Evolutionary conservation across 2,888 invertebrate genomes (phyloP).

Genomic region (Lepidocyrtoides sp.): DNA sequence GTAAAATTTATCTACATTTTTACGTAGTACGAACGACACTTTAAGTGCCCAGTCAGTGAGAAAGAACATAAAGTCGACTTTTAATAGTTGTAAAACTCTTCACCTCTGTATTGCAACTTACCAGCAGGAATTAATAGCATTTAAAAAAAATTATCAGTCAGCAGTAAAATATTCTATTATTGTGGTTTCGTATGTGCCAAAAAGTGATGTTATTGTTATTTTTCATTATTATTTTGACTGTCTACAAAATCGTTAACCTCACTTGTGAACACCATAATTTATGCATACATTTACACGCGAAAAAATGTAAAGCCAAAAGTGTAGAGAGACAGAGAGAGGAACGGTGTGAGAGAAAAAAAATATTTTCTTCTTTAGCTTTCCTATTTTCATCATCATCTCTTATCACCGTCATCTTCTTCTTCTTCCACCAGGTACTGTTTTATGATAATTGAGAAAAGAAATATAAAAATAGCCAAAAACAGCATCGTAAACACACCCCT

Average conservation of each 20-base stretch:
- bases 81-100: conserved; percentile 42
- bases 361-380: conserved; percentile 71
- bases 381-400: conserved; percentile 54
- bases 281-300: conserved; percentile 47
- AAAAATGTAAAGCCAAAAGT: not conserved
- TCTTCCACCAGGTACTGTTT: conserved; percentile 69
- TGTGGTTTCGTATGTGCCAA: conserved; percentile 42
- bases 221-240: conserved; percentile 74
- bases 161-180: conserved; percentile 57
- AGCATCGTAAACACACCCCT: conserved; percentile 79
- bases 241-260: conserved; percentile 69
- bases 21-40: conserved; percentile 28
- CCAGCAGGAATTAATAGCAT: conserved; percentile 30
- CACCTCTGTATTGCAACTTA: conserved; percentile 22
- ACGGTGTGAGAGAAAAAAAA: conserved; percentile 38
- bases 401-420: conserved; percentile 25
- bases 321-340: not conserved
- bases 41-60: conserved; percentile 37
- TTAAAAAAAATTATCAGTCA: conserved; percentile 57
- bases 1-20: conserved; percentile 13
- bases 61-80: not conserved
- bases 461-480: conserved; percentile 78
- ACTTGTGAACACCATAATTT: conserved; percentile 61
- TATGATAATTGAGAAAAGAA: conserved; percentile 80
- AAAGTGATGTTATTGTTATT: conserved; percentile 67